These are phyloP conservation scores for Cepaea hortensis DNA, from an alignment of 2,888 invertebrate species.

Conservation along the genomic window DNA sequence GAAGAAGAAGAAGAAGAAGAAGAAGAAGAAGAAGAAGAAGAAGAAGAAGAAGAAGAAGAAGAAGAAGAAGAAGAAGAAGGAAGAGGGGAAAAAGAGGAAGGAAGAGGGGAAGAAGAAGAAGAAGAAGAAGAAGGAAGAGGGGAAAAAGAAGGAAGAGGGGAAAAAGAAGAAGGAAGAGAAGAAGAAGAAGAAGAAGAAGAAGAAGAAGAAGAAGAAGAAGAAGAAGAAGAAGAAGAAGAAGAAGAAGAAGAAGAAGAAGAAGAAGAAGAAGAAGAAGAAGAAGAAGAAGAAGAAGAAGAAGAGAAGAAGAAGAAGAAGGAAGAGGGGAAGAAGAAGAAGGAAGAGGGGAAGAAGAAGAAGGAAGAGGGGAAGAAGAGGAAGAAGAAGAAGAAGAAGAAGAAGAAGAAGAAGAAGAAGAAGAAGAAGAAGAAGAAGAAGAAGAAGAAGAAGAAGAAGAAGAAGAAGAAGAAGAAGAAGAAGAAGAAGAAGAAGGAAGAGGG, in stretches of 20 bases:
- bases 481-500: not conserved
- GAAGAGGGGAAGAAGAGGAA: not conserved
- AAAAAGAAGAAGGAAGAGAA: too few relatives aligned
- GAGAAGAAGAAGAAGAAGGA: not conserved
- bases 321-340: too few relatives aligned
- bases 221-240: not conserved
- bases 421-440: not conserved
- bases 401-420: slow-evolving; percentile 7
- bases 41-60: too few relatives aligned
- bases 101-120: too few relatives aligned
- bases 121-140: too few relatives aligned
- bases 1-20: too few relatives aligned
- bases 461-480: not conserved
- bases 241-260: slow-evolving; percentile 7
- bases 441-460: not conserved
- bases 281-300: slow-evolving; percentile 7
- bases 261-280: slow-evolving; percentile 7
- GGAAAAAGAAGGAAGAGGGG: too few relatives aligned
- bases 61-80: too few relatives aligned
- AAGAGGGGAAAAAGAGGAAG: too few relatives aligned
- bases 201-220: too few relatives aligned
- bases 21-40: too few relatives aligned
- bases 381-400: not conserved
- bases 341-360: not conserved
- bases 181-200: too few relatives aligned